Base-by-base conservation (phyloP, 2,888 invertebrate species). In the Leucophenga maculata region DNA sequence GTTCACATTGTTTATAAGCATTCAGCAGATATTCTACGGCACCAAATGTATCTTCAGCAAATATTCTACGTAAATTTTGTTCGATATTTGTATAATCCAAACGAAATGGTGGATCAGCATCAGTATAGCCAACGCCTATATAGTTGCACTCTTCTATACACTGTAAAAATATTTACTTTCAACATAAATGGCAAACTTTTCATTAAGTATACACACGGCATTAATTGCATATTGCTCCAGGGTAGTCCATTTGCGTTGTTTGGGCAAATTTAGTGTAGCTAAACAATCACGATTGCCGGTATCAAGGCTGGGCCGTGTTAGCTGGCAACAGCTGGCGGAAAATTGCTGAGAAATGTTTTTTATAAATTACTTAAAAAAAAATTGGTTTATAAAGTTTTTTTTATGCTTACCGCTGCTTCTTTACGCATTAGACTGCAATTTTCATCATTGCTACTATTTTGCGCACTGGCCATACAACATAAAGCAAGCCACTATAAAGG, bases 61-160 rank as follows among this genome's bases (percentile, higher is more conserved):
- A 55, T 13, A 67, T 65, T 0, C 0, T 55, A 1, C 66, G 8
- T 54, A 83, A 18, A 60, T 79, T 82, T 2, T 39, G 26, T 16
- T 16, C 39, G 4, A 82, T 68, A 13, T 71, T 71, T 20, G 11
- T 46, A 65, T 77, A 55, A 68, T 83, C 82, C 67, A 82, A 39
- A 0, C 62, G 68, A 65, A 60, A 78, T 1, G 83, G 82, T 1
- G 82, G 80, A 68, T 79, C 79, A 8, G 71, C 68, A 1, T 77
- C 78, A 1, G 70, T 77, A 50, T 83, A 82, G 8, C 82, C 83
- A 4, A 72, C 75, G 65, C 69, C 65, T 1, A 83, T 69, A 50
- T 55, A 83, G 62, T 77, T 78, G 64, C 83, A 83, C 71, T 82
- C 82, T 70, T 82, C 82, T 55, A 82, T 60, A 71, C 82, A 82